phyloP scores from a whole-genome alignment of 2,888 invertebrate genomes.

The Diarsia brunnea region DNA sequence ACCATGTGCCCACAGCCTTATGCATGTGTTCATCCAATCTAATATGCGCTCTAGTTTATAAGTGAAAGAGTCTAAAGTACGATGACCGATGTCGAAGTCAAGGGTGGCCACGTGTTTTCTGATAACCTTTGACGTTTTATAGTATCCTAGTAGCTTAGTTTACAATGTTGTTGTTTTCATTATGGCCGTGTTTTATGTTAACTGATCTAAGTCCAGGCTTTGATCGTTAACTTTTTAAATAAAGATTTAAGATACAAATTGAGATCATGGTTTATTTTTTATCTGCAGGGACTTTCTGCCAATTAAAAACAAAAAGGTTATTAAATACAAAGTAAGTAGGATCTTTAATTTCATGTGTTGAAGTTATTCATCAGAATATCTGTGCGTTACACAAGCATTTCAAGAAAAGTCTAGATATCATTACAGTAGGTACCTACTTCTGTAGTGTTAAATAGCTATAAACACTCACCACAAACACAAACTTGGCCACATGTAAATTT shows the following conservation, averaged over 20 bases:
- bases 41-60: not conserved
- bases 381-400: too few relatives aligned
- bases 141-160: slow-evolving; percentile 41
- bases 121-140: slow-evolving; percentile 50
- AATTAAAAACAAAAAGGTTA: not conserved
- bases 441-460: not conserved
- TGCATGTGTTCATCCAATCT: slow-evolving; percentile 13
- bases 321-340: too few relatives aligned
- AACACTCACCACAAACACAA: too few relatives aligned
- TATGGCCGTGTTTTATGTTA: not conserved
- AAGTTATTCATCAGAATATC: not conserved
- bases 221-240: not conserved
- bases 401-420: not conserved
- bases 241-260: not conserved
- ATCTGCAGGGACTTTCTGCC: too few relatives aligned
- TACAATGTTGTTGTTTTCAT: slow-evolving; percentile 18
- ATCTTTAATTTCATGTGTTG: not conserved
- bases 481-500: too few relatives aligned
- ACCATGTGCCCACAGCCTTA: slow-evolving; percentile 39
- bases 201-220: not conserved
- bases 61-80: slow-evolving; percentile 32
- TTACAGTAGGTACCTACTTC: not conserved
- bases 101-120: slow-evolving; percentile 49
- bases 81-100: slow-evolving; percentile 13
- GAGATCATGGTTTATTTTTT: not conserved